Conservation (phyloP, 2,888 invertebrate genomes). For the Metacarcinus magister region DNA sequence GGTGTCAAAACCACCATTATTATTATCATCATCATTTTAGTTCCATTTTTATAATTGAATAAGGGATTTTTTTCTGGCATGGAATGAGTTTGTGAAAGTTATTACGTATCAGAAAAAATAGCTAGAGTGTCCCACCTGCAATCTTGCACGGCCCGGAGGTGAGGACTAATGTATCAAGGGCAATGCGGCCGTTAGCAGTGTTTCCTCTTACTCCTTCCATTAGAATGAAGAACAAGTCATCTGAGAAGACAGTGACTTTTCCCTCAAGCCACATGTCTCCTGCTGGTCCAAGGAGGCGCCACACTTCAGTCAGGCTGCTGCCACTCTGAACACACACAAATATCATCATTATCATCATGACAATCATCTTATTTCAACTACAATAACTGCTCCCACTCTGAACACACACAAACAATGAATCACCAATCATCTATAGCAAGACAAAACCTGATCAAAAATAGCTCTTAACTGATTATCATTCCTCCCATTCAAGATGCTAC, state of each 20-base stretch:
- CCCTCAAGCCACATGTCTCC: constrained; percentile 61
- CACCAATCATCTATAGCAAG: not conserved
- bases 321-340: constrained; percentile 59
- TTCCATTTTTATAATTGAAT: not conserved
- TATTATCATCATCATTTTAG: not conserved
- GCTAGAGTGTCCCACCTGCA: constrained; percentile 6
- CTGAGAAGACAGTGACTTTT: constrained; percentile 60
- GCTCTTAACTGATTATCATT: not conserved
- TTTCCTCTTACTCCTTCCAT: constrained; percentile 66
- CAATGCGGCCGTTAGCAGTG: constrained; percentile 68
- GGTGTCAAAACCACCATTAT: not conserved
- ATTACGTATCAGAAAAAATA: not conserved
- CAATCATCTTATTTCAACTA: too few relatives aligned
- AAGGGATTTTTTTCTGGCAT: not conserved
- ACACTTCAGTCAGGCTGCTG: constrained; percentile 26
- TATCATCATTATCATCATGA: not conserved
- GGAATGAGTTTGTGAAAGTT: not conserved
- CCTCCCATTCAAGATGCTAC: not conserved
- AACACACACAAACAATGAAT: not conserved
- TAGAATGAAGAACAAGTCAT: constrained; percentile 63
- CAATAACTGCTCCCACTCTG: too few relatives aligned
- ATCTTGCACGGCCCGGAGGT: constrained; percentile 55
- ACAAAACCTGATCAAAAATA: not conserved
- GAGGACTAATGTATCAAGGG: constrained; percentile 63
- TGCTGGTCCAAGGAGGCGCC: constrained; percentile 63